Base-by-base conservation (phyloP, 1,140 invertebrate species). In the Drosophila bocki region DNA sequence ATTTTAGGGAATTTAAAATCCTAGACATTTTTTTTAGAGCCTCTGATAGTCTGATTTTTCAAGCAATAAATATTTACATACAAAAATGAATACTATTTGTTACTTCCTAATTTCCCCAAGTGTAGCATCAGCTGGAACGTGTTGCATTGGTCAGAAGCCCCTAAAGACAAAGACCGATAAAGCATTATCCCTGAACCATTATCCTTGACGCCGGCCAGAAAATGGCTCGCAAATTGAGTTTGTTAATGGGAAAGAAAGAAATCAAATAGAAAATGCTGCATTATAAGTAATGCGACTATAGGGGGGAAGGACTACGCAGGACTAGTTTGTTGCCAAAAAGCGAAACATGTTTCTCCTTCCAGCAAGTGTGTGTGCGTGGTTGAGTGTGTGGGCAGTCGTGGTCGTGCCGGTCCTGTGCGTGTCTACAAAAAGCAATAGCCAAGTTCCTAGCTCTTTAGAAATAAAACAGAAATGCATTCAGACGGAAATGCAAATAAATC, bases 401-500 rank as follows among this genome's bases (percentile, higher is more conserved):
- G 32, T 11, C n/a, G n/a, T n/a, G 48, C 48, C 29, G 53, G 37
- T 65, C 48, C 48, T 72, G 65, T 68, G 62, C 67, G 77, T 79
- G 78, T 80, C 50, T 72, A 54, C 60, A 57, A 75, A 74, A 51
- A 62, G 75, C 58, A 60, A 63, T 70, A 67, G 59, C 56, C 77
- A 60, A 60, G 58, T 37, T 75, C 50, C 50, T 33, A 13, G 48
- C 37, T 59, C 59, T 35, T 50, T 54, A 72, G 81, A 77, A 84
- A 84, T 84, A 84, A 84, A 84, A 84, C 59, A 74, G 48, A 58
- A 84, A 84, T 80, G 82, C 82, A 84, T 84, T 84, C 81, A 84
- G 62, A 84, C 81, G 82, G 82, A 84, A 84, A 84, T 84, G 82
- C 82, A 84, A 84, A 84, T 84, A 84, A 84, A 84, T 84, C 82